These are phyloP conservation scores for Nemapogon koenigi DNA, from an alignment of 2,888 invertebrate species.

Conservation along the genomic window DNA sequence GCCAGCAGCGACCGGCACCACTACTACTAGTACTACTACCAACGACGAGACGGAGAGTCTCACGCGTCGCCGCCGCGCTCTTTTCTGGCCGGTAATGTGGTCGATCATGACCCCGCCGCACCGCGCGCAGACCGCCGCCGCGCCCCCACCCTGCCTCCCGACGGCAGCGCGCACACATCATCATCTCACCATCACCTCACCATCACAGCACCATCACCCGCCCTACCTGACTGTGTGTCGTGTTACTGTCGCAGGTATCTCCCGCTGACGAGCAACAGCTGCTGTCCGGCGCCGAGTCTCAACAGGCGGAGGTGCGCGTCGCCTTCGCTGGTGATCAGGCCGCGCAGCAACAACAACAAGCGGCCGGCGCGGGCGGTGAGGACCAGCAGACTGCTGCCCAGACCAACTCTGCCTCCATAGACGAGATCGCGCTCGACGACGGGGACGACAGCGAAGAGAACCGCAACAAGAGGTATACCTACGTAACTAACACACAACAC, in stretches of 20 bases:
- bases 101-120: too few species aligned
- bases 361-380: conserved; percentile 27
- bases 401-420: conserved; percentile 69
- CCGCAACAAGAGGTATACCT: conserved; percentile 73
- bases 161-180: conserved; percentile 8
- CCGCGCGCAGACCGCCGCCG: conserved; percentile 24
- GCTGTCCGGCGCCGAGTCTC: conserved; percentile 64
- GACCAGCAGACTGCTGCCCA: conserved; percentile 64
- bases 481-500: background rate
- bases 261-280: conserved; percentile 54
- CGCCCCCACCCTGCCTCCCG: conserved; percentile 11
- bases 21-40: conserved; percentile 9
- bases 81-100: background rate
- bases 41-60: background rate
- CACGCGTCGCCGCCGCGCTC: conserved; percentile 6
- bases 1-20: conserved; percentile 18
- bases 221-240: conserved; percentile 12
- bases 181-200: conserved; percentile 27
- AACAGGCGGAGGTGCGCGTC: conserved; percentile 68
- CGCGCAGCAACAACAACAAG: conserved; percentile 19
- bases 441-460: conserved; percentile 77
- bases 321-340: conserved; percentile 53
- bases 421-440: conserved; percentile 74
- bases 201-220: conserved; percentile 13
- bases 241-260: conserved; percentile 47